These are phyloP conservation scores for Micrasema minimum DNA, from an alignment of 1,140 invertebrate species.

Conservation along the genomic window DNA sequence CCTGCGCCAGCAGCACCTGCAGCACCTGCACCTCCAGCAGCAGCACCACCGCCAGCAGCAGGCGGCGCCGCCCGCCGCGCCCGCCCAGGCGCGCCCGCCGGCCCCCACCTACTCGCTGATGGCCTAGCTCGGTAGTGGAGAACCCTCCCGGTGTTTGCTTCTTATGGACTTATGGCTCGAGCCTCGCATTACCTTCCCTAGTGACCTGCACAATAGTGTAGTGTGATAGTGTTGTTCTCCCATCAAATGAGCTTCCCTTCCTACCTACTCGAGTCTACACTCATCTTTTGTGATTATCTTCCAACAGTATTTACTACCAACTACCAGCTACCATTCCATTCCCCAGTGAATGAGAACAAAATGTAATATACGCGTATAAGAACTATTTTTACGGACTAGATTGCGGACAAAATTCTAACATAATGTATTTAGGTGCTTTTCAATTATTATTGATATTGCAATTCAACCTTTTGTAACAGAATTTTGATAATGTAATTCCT, in stretches of 20 bases:
- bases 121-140: slow-evolving; percentile 29
- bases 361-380: too few species aligned
- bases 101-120: slow-evolving; percentile 46
- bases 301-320: not conserved
- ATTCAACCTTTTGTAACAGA: slow-evolving; percentile 9
- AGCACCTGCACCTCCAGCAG: slow-evolving; percentile 51
- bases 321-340: too few species aligned
- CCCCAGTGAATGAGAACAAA: too few species aligned
- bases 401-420: slow-evolving; percentile 6
- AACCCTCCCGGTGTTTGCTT: slow-evolving; percentile 44
- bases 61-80: slow-evolving; percentile 36
- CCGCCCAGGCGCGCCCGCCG: slow-evolving; percentile 43
- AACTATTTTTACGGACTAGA: not conserved
- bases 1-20: slow-evolving; percentile 34
- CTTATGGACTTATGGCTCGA: slow-evolving; percentile 47
- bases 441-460: not conserved
- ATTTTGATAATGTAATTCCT: not conserved
- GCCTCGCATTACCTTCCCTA: slow-evolving; percentile 39
- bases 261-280: slow-evolving; percentile 21
- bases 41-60: slow-evolving; percentile 50
- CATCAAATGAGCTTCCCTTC: slow-evolving; percentile 33
- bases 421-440: not conserved
- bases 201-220: slow-evolving; percentile 2
- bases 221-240: slow-evolving; percentile 48
- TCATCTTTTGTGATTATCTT: not conserved